phyloP scores from a whole-genome alignment of 2,797 vertebrate genomes.

The Falco concolor region DNA sequence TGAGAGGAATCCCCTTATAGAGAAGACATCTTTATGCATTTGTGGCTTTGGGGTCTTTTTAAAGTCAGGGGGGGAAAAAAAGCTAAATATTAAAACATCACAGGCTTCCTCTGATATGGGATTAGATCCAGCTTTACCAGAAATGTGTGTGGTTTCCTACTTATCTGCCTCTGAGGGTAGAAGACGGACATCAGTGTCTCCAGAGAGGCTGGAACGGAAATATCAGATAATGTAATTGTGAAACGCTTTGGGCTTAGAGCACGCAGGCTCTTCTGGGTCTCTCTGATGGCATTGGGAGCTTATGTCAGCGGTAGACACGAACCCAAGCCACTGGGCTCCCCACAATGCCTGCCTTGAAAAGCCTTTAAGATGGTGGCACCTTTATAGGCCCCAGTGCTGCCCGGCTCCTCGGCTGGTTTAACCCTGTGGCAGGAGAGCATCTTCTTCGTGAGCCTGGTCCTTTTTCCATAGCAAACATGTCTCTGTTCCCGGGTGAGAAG shows the following conservation, averaged over 20 bases:
- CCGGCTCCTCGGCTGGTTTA: neutral
- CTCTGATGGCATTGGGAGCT: neutral
- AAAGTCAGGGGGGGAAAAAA: neutral
- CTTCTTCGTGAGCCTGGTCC: neutral
- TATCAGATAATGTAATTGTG: neutral
- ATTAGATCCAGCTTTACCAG: neutral
- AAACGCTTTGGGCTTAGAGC: neutral
- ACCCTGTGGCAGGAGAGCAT: neutral
- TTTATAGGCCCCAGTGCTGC: accelerated
- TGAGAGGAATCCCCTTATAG: neutral
- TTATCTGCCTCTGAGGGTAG: neutral
- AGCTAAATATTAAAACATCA: neutral
- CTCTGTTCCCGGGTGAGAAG: neutral
- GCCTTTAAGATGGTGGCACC: neutral
- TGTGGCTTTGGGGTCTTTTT: neutral
- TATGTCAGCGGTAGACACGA: neutral
- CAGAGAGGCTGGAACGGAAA: neutral
- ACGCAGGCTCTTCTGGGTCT: neutral
- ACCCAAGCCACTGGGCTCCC: neutral
- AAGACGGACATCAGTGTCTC: neutral
- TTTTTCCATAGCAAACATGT: neutral
- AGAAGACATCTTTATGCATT: neutral
- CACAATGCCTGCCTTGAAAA: neutral
- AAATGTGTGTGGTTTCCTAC: neutral
- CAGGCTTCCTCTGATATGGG: neutral